A percentile compares a stretch with the other conserved stretches of the same genome.
phyloP scores from a whole-genome alignment of 2,113 vertebrate species.

The Antigone vipio region DNA sequence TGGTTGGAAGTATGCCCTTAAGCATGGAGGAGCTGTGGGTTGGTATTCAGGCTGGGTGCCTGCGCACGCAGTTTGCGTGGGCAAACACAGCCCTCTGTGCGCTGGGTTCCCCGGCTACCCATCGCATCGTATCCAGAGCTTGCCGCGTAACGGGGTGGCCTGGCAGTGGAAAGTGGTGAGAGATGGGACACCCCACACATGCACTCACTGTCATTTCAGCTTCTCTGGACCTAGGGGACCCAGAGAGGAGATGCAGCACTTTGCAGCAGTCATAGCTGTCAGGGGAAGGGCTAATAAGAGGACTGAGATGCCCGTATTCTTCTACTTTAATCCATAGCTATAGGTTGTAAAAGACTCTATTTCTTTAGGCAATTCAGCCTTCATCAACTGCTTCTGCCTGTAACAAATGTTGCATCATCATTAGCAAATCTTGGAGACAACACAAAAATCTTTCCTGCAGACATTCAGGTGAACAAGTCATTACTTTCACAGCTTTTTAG shows the following conservation, averaged over 20 bases:
- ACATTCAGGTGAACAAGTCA: background rate
- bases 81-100: background rate
- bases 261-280: background rate
- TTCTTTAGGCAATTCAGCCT: background rate
- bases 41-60: too few species aligned
- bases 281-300: background rate
- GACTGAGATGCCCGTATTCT: background rate
- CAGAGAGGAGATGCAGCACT: background rate
- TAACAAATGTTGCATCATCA: background rate
- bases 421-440: background rate
- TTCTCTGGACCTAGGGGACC: background rate
- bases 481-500: background rate
- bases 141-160: fast-evolving
- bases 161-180: background rate
- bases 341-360: background rate
- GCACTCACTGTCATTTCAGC: background rate
- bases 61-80: background rate
- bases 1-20: background rate
- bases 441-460: background rate
- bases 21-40: background rate
- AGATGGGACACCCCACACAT: background rate
- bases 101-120: background rate
- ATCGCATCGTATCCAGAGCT: fast-evolving
- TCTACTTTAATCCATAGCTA: background rate
- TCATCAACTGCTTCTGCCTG: background rate